Percentiles rank a stretch among this genome's conserved stretches.
Evolutionary conservation across 2,797 vertebrate genomes (phyloP).

Genomic region (Tangara arthus): DNA sequence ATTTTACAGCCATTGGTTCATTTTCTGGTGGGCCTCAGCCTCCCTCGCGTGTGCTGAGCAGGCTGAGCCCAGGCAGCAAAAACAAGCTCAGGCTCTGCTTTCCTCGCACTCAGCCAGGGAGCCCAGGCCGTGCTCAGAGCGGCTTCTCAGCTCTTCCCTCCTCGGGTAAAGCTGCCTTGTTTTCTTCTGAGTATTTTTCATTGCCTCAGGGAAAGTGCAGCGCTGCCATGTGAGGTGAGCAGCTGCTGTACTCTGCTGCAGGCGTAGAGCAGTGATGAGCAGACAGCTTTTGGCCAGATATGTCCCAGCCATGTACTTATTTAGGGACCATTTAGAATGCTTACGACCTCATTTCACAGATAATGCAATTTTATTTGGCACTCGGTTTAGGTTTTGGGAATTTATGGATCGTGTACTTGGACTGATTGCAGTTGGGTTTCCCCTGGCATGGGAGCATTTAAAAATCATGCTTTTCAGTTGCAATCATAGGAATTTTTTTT

Average conservation of each 20-base stretch:
- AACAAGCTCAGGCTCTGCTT: not conserved
- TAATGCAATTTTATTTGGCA: not conserved
- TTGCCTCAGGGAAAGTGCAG: not conserved
- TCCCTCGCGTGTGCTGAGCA: not conserved
- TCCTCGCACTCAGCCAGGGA: not conserved
- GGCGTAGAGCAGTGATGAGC: fast-evolving
- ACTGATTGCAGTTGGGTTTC: not conserved
- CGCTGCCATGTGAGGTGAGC: not conserved
- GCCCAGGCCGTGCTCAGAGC: not conserved
- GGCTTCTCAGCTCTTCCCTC: not conserved
- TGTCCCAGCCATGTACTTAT: not conserved
- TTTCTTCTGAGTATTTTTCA: not conserved
- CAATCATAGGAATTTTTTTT: not conserved
- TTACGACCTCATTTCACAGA: not conserved
- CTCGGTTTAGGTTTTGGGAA: not conserved
- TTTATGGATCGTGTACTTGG: not conserved
- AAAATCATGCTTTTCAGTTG: not conserved
- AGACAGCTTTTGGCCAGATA: not conserved
- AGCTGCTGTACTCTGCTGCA: not conserved
- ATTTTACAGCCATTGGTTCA: not conserved
- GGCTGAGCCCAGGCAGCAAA: not conserved
- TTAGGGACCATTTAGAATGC: not conserved
- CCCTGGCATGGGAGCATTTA: not conserved
- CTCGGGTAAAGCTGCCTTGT: not conserved
- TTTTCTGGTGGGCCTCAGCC: not conserved